Conservation (phyloP, 1,140 invertebrate genomes). For the Drosophila sulfurigaster region DNA sequence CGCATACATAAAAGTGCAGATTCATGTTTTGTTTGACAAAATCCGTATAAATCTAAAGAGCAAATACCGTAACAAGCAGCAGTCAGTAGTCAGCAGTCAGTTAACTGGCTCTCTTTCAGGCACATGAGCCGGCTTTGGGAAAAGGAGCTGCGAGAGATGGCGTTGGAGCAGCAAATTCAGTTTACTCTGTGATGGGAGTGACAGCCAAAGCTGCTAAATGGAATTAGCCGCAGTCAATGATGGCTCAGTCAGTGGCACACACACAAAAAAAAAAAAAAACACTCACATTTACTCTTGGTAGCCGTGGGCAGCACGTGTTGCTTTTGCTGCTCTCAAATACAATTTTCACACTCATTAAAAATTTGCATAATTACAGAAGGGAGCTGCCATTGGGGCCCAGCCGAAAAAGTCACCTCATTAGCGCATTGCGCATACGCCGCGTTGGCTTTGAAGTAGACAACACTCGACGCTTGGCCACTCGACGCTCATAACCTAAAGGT, state of each 20-base stretch:
- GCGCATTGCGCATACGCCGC: slow-evolving; percentile 50
- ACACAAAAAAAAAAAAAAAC: neutral
- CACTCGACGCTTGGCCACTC: slow-evolving; percentile 21
- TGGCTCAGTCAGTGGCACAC: slow-evolving; percentile 12
- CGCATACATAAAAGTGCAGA: slow-evolving; percentile 72
- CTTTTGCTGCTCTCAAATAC: slow-evolving; percentile 28
- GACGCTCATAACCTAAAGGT: slow-evolving; percentile 57
- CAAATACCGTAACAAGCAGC: slow-evolving; percentile 56
- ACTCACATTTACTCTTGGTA: too few relatives aligned
- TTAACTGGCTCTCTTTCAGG: slow-evolving; percentile 31
- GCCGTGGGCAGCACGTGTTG: slow-evolving; percentile 59
- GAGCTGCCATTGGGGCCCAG: slow-evolving; percentile 5
- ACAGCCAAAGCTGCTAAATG: slow-evolving; percentile 50
- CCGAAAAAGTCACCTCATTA: slow-evolving; percentile 46
- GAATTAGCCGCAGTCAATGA: slow-evolving; percentile 66
- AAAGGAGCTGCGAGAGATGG: neutral
- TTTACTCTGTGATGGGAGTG: slow-evolving; percentile 16
- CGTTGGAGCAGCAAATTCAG: slow-evolving; percentile 5
- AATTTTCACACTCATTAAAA: slow-evolving; percentile 79
- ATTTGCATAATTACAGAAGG: slow-evolving; percentile 77
- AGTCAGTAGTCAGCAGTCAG: slow-evolving; percentile 31
- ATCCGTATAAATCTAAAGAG: slow-evolving; percentile 82
- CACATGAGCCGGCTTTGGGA: slow-evolving; percentile 53
- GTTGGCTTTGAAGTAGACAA: slow-evolving; percentile 60
- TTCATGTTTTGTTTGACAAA: slow-evolving; percentile 82